A percentile compares a stretch with the other conserved stretches of the same genome.
Conservation (phyloP, 2,888 invertebrate species). For the Cactoblastis cactorum region DNA sequence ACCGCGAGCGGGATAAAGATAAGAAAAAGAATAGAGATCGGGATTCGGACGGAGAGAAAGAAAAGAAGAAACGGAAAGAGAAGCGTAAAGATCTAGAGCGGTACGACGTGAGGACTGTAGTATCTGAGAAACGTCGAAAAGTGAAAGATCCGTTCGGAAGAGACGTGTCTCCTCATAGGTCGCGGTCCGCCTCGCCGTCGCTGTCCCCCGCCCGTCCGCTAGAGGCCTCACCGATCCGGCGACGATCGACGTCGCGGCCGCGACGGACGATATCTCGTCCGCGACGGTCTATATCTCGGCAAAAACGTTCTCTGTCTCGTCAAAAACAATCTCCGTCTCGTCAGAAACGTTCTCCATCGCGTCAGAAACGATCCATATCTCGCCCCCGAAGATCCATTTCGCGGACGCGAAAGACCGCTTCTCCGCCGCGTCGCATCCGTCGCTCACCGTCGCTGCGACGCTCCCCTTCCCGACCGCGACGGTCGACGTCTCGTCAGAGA, state of each 20-base stretch:
- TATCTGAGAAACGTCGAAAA: slow-evolving; percentile 83
- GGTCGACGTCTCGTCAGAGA: slow-evolving; percentile 25
- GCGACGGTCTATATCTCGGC: slow-evolving; percentile 36
- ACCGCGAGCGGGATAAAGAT: slow-evolving; percentile 80
- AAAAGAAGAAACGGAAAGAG: slow-evolving; percentile 57
- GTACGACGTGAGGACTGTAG: slow-evolving; percentile 89
- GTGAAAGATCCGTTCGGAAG: slow-evolving; percentile 89
- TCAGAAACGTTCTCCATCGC: slow-evolving; percentile 31
- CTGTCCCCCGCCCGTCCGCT: slow-evolving; percentile 19
- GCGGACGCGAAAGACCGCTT: slow-evolving; percentile 34
- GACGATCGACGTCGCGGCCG: slow-evolving; percentile 15
- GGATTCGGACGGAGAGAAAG: slow-evolving; percentile 32
- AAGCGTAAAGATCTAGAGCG: slow-evolving; percentile 89
- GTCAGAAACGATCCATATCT: slow-evolving; percentile 31
- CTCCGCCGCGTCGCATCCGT: slow-evolving; percentile 30
- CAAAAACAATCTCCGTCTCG: slow-evolving; percentile 27
- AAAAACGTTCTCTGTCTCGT: slow-evolving; percentile 27
- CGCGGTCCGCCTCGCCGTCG: slow-evolving; percentile 22
- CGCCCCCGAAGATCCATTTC: slow-evolving; percentile 25
- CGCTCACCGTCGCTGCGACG: slow-evolving; percentile 45
- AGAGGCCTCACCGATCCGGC: slow-evolving; percentile 25
- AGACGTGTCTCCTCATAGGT: slow-evolving; percentile 76
- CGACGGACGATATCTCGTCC: slow-evolving; percentile 27
- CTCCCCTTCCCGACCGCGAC: slow-evolving; percentile 31
- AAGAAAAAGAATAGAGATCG: slow-evolving; percentile 70